Evolutionary conservation across 2,113 vertebrate species (phyloP), one percentile per base, ranked within the genome.

Genomic region (Lichenostomus cassidix): DNA sequence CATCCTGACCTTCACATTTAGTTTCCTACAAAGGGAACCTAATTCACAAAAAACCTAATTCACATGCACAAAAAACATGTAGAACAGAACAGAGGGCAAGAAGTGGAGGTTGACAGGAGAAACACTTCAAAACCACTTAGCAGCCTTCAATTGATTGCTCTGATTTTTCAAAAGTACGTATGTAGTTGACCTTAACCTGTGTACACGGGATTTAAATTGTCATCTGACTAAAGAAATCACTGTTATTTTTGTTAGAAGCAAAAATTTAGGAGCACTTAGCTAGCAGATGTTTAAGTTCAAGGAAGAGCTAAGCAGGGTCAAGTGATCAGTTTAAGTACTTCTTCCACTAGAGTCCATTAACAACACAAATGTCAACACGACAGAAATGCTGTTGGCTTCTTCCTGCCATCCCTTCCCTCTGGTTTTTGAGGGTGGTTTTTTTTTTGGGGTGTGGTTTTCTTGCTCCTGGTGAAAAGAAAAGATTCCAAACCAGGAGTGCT

Each of bases 361-460:
- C 35, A 59, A 16, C 5, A 23, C 9, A 83, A 83, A 83, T 44
- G 49, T 25, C 27, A 62, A 19, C 25, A 10, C 1, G 1, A 33
- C 8, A 68, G 33, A 59, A 89, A 29, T 47, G 56, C 25, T 77
- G 2, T 20, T 46, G 28, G 2, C 17, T 69, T 58, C 15, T 28
- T 47, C 24, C 41, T 47, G 8, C 12, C 28, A n/a, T 11, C 4
- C 2, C 53, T 41, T 50, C 44, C 13, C 9, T 46, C 16, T 21
- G 1, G 0, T 28, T 71, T 49, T 41, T 31, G 2, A 15, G 11
- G 37, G 11, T n/a, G 11, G 4, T 17, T 63, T 10, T 17, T 63
- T 10, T 56, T 22, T 59, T 1, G 0, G 5, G 3, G 7, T 2
- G 0, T 28, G 11, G 5, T 33, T 85, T 75, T 71, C 31, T 58